Evolutionary conservation across 1,140 invertebrate species (phyloP).

Genomic region (Plectus sambesii): DNA sequence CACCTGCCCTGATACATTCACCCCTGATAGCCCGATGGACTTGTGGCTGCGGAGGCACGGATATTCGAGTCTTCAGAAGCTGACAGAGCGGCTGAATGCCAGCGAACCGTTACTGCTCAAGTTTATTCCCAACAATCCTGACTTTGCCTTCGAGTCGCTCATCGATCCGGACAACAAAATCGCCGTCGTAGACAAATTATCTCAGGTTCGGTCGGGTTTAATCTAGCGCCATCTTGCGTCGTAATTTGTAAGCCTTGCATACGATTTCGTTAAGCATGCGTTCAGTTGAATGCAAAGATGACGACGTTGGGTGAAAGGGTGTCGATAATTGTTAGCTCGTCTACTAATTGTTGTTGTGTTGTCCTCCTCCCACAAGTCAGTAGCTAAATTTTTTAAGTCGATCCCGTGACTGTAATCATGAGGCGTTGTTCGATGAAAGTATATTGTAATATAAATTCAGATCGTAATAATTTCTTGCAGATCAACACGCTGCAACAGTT

Average conservation of each 20-base stretch:
- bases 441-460: no score
- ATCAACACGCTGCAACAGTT: constrained; percentile 83
- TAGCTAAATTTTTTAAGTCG: no score
- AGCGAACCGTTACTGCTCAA: constrained; percentile 63
- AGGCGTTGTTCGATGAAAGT: no score
- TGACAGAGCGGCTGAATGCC: constrained; percentile 58
- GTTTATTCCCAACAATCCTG: constrained; percentile 37
- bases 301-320: no score
- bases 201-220: constrained; percentile 69
- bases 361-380: no score
- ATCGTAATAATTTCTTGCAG: constrained; percentile 90
- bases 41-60: constrained; percentile 80
- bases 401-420: no score
- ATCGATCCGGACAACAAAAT: constrained; percentile 85
- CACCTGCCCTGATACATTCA: constrained; percentile 63
- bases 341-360: no score
- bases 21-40: constrained; percentile 68
- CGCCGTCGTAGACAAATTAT: constrained; percentile 74
- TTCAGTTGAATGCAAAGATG: no score
- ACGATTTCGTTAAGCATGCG: no score
- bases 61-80: constrained; percentile 64
- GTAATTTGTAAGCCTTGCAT: no score
- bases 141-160: constrained; percentile 51
- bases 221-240: no score
- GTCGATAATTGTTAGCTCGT: no score